Evolutionary conservation across 30 jellyfish, hydroid and myxozoan genomes (phyloP), one percentile per base, ranked within the genome.

Genomic region (Sanderia malayensis): DNA sequence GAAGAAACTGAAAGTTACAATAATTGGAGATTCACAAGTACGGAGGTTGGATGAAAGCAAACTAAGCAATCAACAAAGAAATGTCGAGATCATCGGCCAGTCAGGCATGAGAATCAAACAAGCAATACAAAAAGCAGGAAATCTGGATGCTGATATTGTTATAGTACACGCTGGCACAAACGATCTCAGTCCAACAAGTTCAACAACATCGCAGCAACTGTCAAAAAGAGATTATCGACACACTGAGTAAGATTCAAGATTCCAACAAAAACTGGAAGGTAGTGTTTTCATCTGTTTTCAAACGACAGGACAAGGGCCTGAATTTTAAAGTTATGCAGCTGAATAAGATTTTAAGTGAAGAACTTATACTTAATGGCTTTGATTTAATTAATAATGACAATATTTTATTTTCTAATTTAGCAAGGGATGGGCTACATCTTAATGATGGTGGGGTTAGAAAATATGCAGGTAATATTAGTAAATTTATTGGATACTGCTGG

Each of bases 391-490:
- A 71, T 45, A 46, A 71, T 71, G 18, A 44, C 21, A 71, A 71
- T 55, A 71, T 71, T 1, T 1, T 46, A 26, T 71, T 46, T 46
- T 2, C 58, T 29, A 71, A 71, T 13, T 59, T 71, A 2, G 22
- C 75, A 75, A 46, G 1, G 19, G 73, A 52, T 21, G 74, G 83
- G 27, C 23, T 44, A 19, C 83, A 46, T 26, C 25, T 59, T 1
- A 73, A 31, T 31, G 85, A 73, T 22, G 85, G 76, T 25, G 76
- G 76, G 46, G 52, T 37, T 4, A 37, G 52, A 37, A 37, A 37
- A 58, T 23, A 4, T 2, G 30, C 76, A 1, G 32, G 85, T 4
- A 73, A 73, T 26, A 31, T 73, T 1, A 73, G 75, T 23, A 73
- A n/a, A 19, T 55, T 55, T 55, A n/a, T 55, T n/a, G 18, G 9